Evolutionary conservation across 2,888 invertebrate genomes (phyloP), one percentile per base, ranked within the genome.

Genomic region (Phengaris alcon): DNA sequence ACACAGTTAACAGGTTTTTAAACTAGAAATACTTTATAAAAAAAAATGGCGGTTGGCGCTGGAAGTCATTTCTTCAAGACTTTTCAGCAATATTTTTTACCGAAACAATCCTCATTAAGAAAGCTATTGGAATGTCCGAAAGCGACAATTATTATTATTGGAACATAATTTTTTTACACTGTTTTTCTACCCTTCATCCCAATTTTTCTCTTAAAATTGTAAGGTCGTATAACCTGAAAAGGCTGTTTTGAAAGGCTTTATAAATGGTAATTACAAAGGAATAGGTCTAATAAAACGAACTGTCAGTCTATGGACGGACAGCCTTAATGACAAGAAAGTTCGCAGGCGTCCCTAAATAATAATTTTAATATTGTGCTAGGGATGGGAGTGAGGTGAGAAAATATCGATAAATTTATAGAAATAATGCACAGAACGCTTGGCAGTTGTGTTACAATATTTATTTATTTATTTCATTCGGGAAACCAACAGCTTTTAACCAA

Each of bases 221-320:
- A 44, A 64, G 64, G 12, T 64, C 12, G 35, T 44, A 44, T 35
- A 35, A 6, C 6, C 52, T 52, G 52, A 12, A 59, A 59, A 44
- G 64, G 35, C 35, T 64, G 35, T 64, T 35, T 35, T 44, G 13
- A 64, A 70, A 73, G 7, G 44, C 73, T 35, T 73, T 73, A 73
- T 69, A 35, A 69, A 69, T 73, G 52, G 55, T 73, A 73, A 73
- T 73, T 73, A 55, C 73, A 73, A 73, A 73, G 64, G 35, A 64
- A 64, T 44, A 64, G 64, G 64, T 70, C 73, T 73, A 76, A 78
- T 76, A 75, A 76, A 77, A 78, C 75, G 76, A 76, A 59, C 76
- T 75, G 76, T 76, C 78, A 75, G 73, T 74, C 75, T 74, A 12
- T 55, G 55, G 52, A 52, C 73, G 55, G 52, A 52, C 73, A 52